phyloP scores from a whole-genome alignment of 2,797 vertebrate species.

The Mallotus villosus region DNA sequence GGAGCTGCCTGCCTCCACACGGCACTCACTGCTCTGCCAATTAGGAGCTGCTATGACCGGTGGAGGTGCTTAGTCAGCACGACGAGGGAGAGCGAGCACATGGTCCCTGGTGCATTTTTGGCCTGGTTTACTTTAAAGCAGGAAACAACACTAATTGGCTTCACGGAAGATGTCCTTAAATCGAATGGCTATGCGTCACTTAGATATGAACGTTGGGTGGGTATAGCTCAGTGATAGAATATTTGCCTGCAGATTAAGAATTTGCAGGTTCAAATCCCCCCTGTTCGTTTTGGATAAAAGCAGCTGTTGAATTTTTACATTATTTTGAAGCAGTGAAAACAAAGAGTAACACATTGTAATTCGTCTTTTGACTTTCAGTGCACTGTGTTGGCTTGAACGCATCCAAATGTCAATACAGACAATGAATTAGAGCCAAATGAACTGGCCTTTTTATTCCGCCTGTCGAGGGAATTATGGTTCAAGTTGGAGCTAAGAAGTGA shows the following conservation, averaged over 20 bases:
- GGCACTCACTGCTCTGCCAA: constrained; percentile 9
- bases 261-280: too few relatives aligned
- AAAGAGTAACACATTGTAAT: not conserved
- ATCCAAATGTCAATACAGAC: not conserved
- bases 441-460: not conserved
- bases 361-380: not conserved
- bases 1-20: not conserved
- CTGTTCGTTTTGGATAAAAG: too few relatives aligned
- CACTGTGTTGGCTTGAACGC: not conserved
- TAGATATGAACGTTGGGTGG: too few relatives aligned
- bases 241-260: too few relatives aligned
- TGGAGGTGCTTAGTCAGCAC: constrained; percentile 53
- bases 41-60: constrained; percentile 31
- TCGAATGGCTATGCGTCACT: not conserved
- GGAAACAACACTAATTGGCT: not conserved
- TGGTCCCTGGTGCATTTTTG: constrained; percentile 29
- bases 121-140: constrained; percentile 10
- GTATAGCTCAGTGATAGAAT: too few relatives aligned
- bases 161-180: not conserved
- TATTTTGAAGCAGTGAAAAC: not conserved
- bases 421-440: not conserved
- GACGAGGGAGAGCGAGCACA: not conserved
- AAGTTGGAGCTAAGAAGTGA: not conserved
- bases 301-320: too few relatives aligned
- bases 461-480: not conserved